Evolutionary conservation across 2,888 invertebrate genomes (phyloP), one percentile per base, ranked within the genome.

Genomic region (Microchrysa polita): DNA sequence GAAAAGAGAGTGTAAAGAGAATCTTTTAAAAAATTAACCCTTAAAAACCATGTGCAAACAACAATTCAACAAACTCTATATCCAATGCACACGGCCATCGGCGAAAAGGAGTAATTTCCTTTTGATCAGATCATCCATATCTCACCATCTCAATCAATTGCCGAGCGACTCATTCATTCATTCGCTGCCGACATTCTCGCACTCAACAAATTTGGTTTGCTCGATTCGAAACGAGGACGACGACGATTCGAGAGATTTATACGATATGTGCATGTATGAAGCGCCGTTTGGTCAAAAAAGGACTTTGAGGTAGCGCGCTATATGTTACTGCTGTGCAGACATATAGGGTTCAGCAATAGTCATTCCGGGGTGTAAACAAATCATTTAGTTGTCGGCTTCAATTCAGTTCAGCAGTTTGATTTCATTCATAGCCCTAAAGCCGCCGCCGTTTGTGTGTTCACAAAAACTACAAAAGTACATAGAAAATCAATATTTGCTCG

Each of bases 401-500:
- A 16, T 18, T 73, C 67, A 60, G 59, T 65, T 60, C 67, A 34
- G 27, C 27, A 59, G 55, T 69, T 69, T 67, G 44, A 42, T 34
- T 67, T 60, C 67, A 60, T 48, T 53, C 67, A 44, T 60, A 44
- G 60, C 59, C 48, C 59, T 22, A 67, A 67, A 65, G 65, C 48
- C 65, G 20, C 44, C 48, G 44, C 65, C 65, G 22, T 44, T 48
- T 18, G 20, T 65, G 57, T 55, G 14, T 42, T 48, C 69, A 71
- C 69, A 74, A 71, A 53, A 74, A 60, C 69, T 71, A 74, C 69
- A 71, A 71, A 71, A 61, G 74, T 71, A 74, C 74, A 74, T 71
- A 69, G 69, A 74, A 74, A 74, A 74, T 74, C 74, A 74, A 74
- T 74, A 74, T 74, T 74, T 69, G 67, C 74, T 27, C 55, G 53